phyloP scores from a whole-genome alignment of 30 jellyfish, hydroid and myxozoan species.

The Cassiopea andromeda region DNA sequence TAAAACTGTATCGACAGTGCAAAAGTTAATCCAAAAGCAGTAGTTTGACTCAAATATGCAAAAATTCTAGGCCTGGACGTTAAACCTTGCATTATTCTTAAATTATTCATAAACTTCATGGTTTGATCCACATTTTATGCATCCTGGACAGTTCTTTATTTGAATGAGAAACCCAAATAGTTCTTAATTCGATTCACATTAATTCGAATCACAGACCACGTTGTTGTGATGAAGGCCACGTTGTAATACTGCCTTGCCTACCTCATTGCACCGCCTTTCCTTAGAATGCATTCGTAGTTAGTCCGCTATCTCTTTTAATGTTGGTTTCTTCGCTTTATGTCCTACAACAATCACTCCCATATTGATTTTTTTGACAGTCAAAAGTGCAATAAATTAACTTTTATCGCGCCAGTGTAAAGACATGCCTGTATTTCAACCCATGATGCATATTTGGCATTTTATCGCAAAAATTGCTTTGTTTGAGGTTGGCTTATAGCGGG shows the following conservation, averaged over 20 bases:
- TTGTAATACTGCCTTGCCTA: background rate
- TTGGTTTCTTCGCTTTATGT: background rate
- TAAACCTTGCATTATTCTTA: too few relatives aligned
- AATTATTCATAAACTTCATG: too few relatives aligned
- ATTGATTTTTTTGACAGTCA: background rate
- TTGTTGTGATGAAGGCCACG: background rate
- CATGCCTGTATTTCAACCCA: background rate
- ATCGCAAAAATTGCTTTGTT: background rate
- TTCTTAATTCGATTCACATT: too few relatives aligned
- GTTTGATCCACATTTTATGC: too few relatives aligned
- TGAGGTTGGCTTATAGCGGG: background rate
- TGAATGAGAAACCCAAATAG: background rate
- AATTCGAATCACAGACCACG: background rate
- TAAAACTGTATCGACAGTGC: too few relatives aligned
- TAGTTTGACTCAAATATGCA: too few relatives aligned
- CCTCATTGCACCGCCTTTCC: background rate
- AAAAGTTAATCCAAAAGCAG: too few relatives aligned
- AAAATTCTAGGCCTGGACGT: too few relatives aligned
- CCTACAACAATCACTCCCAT: background rate
- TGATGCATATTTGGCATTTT: background rate
- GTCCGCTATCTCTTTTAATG: background rate
- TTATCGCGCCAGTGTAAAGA: background rate
- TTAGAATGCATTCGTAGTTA: background rate
- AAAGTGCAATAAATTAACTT: background rate
- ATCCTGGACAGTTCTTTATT: background rate